These are phyloP conservation scores for Brachynemurus nebulosus DNA, from an alignment of 2,888 invertebrate species.

Conservation along the genomic window DNA sequence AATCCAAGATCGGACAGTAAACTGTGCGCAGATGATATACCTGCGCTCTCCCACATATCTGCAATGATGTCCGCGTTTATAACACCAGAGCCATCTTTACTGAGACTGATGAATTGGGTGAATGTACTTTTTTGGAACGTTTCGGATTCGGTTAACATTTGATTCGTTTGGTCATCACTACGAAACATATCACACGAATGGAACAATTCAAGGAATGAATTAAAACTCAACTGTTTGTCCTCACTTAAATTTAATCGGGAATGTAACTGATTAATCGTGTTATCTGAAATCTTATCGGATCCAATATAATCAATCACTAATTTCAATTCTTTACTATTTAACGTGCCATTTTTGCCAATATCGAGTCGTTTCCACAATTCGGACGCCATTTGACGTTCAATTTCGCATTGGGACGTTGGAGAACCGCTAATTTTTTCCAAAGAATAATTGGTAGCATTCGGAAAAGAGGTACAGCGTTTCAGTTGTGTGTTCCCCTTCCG, in stretches of 20 bases:
- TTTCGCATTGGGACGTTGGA: slow-evolving; percentile 21
- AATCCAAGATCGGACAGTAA: slow-evolving; percentile 57
- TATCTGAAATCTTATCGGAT: slow-evolving; percentile 46
- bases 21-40: slow-evolving; percentile 47
- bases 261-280: slow-evolving; percentile 48
- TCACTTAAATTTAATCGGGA: slow-evolving; percentile 47
- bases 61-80: slow-evolving; percentile 39
- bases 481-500: slow-evolving; percentile 35
- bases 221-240: slow-evolving; percentile 48
- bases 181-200: slow-evolving; percentile 24
- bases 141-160: slow-evolving; percentile 25
- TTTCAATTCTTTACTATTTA: slow-evolving; percentile 40
- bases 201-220: slow-evolving; percentile 48
- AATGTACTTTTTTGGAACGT: slow-evolving; percentile 26
- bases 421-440: neutral
- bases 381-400: slow-evolving; percentile 43
- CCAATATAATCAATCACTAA: slow-evolving; percentile 50
- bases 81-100: slow-evolving; percentile 28
- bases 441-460: slow-evolving; percentile 21
- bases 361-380: slow-evolving; percentile 48
- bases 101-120: slow-evolving; percentile 29
- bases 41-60: slow-evolving; percentile 60
- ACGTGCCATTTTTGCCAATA: slow-evolving; percentile 43
- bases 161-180: slow-evolving; percentile 16
- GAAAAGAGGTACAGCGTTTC: slow-evolving; percentile 41